Percentiles rank a stretch among this genome's conserved stretches.
These are phyloP conservation scores for Heteropelma amictum DNA, from an alignment of 2,888 invertebrate genomes.

Conservation along the genomic window DNA sequence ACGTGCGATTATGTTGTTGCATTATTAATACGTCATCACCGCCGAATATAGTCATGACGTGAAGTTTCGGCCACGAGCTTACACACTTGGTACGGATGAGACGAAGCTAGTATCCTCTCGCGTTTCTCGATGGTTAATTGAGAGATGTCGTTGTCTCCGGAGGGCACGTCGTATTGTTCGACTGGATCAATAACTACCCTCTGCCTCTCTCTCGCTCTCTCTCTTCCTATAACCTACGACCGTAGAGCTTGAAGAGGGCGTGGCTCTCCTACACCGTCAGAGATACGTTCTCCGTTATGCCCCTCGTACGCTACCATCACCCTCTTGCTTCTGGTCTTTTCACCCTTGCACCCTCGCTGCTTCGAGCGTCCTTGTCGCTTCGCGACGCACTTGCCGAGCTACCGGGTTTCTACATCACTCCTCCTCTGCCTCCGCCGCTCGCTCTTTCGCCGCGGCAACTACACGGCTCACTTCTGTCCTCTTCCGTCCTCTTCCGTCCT, in stretches of 20 bases:
- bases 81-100: background rate
- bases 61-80: no score
- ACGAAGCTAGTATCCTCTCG: constrained; percentile 21
- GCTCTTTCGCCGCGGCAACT: constrained; percentile 35
- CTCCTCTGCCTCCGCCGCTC: constrained; percentile 21
- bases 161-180: constrained; percentile 74
- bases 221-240: constrained; percentile 72
- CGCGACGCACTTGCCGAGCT: constrained; percentile 42
- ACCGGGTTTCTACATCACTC: no score
- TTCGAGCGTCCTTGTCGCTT: constrained; percentile 2
- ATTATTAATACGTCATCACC: constrained; percentile 1
- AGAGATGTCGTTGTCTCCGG: constrained; percentile 74
- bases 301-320: constrained; percentile 59
- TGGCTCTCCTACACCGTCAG: constrained; percentile 75
- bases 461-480: constrained; percentile 27
- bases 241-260: constrained; percentile 75
- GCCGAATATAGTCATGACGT: no score
- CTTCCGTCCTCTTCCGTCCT: constrained; percentile 40
- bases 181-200: constrained; percentile 76
- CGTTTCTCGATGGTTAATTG: constrained; percentile 67
- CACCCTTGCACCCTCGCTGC: constrained; percentile 34
- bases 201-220: constrained; percentile 33
- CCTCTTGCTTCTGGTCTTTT: constrained; percentile 58
- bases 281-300: constrained; percentile 69
- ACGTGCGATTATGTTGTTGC: background rate